Conservation (phyloP, 2,888 invertebrate species). For the Morpho helenor region DNA sequence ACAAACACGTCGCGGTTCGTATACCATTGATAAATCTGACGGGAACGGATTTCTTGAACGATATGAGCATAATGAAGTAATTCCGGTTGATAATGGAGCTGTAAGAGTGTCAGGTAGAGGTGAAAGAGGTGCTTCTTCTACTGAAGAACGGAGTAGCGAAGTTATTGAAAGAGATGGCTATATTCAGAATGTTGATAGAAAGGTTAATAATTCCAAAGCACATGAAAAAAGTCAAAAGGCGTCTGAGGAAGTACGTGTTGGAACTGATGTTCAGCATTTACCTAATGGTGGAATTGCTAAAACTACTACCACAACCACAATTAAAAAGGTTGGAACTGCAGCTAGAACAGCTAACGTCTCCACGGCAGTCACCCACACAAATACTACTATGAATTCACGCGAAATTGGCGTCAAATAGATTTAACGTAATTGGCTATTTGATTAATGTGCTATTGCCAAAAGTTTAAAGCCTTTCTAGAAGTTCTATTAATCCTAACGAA, state of each 20-base stretch:
- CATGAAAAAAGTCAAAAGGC: constrained; percentile 55
- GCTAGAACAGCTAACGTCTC: constrained; percentile 59
- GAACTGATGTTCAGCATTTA: constrained; percentile 60
- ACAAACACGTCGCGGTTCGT: constrained; percentile 60
- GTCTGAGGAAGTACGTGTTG: constrained; percentile 57
- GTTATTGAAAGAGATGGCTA: constrained; percentile 55
- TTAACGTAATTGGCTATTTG: neutral
- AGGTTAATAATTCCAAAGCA: constrained; percentile 50
- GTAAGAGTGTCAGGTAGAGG: constrained; percentile 51
- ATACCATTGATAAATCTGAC: constrained; percentile 63
- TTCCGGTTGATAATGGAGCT: constrained; percentile 60
- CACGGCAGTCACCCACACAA: constrained; percentile 54
- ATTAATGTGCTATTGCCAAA: constrained; percentile 2
- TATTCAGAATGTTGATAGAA: constrained; percentile 53
- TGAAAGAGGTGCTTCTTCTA: constrained; percentile 46
- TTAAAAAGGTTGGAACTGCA: constrained; percentile 59
- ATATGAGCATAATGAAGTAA: constrained; percentile 55
- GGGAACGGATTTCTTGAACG: constrained; percentile 51
- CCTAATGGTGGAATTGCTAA: constrained; percentile 61
- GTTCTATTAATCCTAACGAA: too few species aligned
- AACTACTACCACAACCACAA: constrained; percentile 66
- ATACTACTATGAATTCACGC: constrained; percentile 62
- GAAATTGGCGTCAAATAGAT: constrained; percentile 65
- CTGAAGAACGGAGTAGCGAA: constrained; percentile 47
- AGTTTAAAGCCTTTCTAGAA: constrained; percentile 6